Evolutionary conservation across 2,113 vertebrate genomes (phyloP), one percentile per base, ranked within the genome.

Genomic region (Speoplatyrhinus poulsoni): DNA sequence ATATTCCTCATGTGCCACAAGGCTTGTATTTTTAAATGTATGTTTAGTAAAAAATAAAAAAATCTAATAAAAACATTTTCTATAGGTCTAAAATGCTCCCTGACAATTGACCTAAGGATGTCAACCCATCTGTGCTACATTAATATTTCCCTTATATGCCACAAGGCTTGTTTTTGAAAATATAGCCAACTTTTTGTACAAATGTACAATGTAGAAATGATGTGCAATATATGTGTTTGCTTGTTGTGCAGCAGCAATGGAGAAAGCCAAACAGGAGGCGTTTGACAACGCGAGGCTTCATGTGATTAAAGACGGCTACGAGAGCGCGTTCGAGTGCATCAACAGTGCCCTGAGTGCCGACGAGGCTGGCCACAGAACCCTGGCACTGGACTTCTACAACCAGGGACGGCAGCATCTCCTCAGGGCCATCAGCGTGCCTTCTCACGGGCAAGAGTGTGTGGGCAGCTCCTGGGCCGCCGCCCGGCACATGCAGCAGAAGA

Each of bases 401-500:
- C 92, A 91, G 81, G 98, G 96, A 6, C 89, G 94, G 15, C 89
- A 93, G 64, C 94, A 99, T 83, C 91, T 99, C 36, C 92, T 95
- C 63, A 85, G 90, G 78, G 96, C 93, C 60, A 64, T 96, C 60
- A 93, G 90, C 8, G 83, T 99, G 81, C 90, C 94, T 0, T 91
- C 92, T 0, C 65, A 73, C 1, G 94, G 94, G 0, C 87, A 91
- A 1, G 88, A 92, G 0, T 93, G 93, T 16, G 69, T 67, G 0
- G 95, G 96, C 1, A 65, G 91, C 54, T 88, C 87, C 48, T 98
- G 96, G 96, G 94, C 96, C 1, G 92, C 93, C 3, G 96, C 95
- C 33, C 90, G 94, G 57, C 91, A 96, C 87, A 98, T 98, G 96
- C 96, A 99, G 4, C 85, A 90, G 75, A 98, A 99, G 85, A 99